Conservation (phyloP, 2,113 vertebrate species). For the Actinemys pallida region DNA sequence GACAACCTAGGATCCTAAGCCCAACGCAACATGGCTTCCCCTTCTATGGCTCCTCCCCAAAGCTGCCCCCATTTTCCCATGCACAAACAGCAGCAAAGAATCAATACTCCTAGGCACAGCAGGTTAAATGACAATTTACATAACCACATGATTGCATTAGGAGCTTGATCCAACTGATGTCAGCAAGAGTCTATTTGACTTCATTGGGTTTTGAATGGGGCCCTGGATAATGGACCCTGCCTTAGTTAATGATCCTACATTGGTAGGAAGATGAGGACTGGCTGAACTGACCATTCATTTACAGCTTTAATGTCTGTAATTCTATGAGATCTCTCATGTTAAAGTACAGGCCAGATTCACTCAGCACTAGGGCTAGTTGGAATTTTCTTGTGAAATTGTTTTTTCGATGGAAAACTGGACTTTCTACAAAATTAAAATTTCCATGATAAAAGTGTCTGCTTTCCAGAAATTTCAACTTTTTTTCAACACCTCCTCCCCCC, state of each 20-base stretch:
- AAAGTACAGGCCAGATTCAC: not conserved
- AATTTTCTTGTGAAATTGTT: not conserved
- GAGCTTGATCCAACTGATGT: not conserved
- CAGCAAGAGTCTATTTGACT: not conserved
- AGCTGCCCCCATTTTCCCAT: not conserved
- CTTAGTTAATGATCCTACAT: not conserved
- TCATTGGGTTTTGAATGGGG: not conserved
- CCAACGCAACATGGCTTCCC: not conserved
- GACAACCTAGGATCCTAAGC: not conserved
- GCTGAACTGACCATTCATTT: not conserved
- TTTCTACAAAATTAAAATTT: not conserved
- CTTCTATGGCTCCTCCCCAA: not conserved
- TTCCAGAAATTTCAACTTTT: not conserved
- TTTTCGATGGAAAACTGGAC: not conserved
- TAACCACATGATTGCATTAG: not conserved
- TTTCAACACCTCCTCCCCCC: not conserved
- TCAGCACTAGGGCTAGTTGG: rapidly evolving
- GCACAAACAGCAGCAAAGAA: not conserved
- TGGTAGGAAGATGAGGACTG: not conserved
- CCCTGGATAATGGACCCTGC: not conserved
- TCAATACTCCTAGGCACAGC: too few relatives aligned
- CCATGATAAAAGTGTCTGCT: not conserved
- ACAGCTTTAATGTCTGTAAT: not conserved
- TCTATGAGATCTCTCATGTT: not conserved
- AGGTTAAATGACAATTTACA: not conserved